Evolutionary conservation across 2,797 vertebrate genomes (phyloP).

Genomic region (Enteromius trimaculatus): DNA sequence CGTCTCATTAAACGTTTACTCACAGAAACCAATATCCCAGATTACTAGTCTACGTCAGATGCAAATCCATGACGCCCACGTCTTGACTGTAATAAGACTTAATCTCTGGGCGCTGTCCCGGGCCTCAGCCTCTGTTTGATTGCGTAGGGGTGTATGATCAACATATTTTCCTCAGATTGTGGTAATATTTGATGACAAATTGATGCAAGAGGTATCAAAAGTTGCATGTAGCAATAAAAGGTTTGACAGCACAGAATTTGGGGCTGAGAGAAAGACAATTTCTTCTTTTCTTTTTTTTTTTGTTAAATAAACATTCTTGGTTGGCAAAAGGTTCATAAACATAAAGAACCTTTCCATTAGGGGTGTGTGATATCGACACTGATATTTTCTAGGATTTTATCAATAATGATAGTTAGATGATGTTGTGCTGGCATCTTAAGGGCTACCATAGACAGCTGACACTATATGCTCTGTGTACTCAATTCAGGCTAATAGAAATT

Average conservation of each 20-base stretch:
- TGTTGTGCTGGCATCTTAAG: too few relatives aligned
- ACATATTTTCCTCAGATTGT: neutral
- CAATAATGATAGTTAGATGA: too few relatives aligned
- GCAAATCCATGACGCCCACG: conserved; percentile 41
- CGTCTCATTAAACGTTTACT: conserved; percentile 39
- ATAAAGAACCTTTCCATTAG: neutral
- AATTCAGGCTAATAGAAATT: too few relatives aligned
- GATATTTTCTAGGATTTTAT: too few relatives aligned
- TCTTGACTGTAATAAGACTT: conserved; percentile 31
- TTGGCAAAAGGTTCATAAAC: neutral
- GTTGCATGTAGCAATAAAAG: neutral
- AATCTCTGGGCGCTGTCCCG: neutral
- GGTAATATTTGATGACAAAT: neutral
- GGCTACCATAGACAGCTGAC: too few relatives aligned
- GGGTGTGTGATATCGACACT: too few relatives aligned
- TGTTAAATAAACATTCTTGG: neutral
- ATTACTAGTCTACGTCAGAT: conserved; percentile 55
- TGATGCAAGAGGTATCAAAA: neutral
- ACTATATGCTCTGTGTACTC: too few relatives aligned
- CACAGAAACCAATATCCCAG: conserved; percentile 35
- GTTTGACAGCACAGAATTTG: neutral
- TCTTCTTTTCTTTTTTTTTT: too few relatives aligned
- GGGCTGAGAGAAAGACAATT: neutral
- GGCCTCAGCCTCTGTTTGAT: neutral
- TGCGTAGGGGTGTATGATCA: neutral